These are phyloP conservation scores for Tupaia chinensis DNA, from an alignment of 2,113 vertebrate genomes.

Conservation along the genomic window DNA sequence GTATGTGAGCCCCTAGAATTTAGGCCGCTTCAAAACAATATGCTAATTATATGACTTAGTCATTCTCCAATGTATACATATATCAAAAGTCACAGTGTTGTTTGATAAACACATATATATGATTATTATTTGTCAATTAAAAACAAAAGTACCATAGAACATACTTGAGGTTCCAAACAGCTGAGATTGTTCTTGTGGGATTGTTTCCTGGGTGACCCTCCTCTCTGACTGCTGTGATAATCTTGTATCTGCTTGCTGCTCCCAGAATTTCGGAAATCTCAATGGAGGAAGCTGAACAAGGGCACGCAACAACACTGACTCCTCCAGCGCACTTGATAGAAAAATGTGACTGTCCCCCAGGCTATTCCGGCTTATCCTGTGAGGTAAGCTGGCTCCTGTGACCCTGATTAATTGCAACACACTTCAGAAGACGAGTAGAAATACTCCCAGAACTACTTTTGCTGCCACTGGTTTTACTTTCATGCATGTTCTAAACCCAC, in stretches of 20 bases:
- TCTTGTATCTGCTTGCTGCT: neutral
- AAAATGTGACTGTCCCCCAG: conserved; percentile 93
- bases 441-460: neutral
- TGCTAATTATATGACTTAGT: neutral
- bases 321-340: conserved; percentile 93
- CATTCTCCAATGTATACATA: neutral
- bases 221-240: conserved; percentile 1
- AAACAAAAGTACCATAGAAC: neutral
- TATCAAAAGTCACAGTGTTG: neutral
- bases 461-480: neutral
- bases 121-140: neutral
- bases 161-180: neutral
- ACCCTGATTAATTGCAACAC: neutral
- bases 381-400: conserved; percentile 89
- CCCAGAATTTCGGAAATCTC: conserved; percentile 97
- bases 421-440: neutral
- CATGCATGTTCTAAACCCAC: neutral
- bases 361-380: conserved; percentile 96
- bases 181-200: neutral
- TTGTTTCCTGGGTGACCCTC: neutral
- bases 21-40: neutral
- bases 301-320: conserved; percentile 86
- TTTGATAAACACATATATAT: neutral
- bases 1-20: neutral
- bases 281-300: conserved; percentile 92